Conservation (phyloP, 2,113 vertebrate species). For the Anarrhichthys ocellatus region DNA sequence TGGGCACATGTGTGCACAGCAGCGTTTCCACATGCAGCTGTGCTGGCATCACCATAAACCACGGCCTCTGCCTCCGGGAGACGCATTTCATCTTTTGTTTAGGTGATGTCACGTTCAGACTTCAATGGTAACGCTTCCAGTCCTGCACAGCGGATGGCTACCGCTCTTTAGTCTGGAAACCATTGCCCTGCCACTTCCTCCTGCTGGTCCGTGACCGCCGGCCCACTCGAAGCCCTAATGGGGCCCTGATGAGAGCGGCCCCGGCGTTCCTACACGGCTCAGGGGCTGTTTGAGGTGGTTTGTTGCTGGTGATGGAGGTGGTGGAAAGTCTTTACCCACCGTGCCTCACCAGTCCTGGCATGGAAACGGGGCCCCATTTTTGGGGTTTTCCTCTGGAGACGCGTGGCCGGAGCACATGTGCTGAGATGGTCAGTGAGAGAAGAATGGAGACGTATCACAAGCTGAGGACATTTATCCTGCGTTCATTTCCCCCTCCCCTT, state of each 20-base stretch:
- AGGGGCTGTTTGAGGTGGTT: conserved; percentile 65
- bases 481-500: conserved; percentile 25
- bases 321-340: conserved; percentile 55
- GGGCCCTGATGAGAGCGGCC: conserved; percentile 47
- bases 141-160: conserved; percentile 32
- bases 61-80: conserved; percentile 31
- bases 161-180: conserved; percentile 63
- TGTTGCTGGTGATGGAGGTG: conserved; percentile 52
- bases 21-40: conserved; percentile 49
- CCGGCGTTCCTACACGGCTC: conserved; percentile 10
- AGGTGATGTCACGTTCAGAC: conserved; percentile 65
- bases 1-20: conserved; percentile 29
- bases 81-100: conserved; percentile 61
- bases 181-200: conserved; percentile 64
- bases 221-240: conserved; percentile 56
- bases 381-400: conserved; percentile 36
- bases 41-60: conserved; percentile 48
- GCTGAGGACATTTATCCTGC: conserved; percentile 21
- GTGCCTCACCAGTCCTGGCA: conserved; percentile 14
- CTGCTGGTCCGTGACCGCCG: conserved; percentile 39
- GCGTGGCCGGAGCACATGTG: conserved; percentile 16
- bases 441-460: conserved; percentile 26
- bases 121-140: conserved; percentile 28
- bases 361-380: conserved; percentile 44
- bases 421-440: conserved; percentile 18